Evolutionary conservation across 2,113 vertebrate species (phyloP), one percentile per base, ranked within the genome.

Genomic region (Cheirogaleus medius): DNA sequence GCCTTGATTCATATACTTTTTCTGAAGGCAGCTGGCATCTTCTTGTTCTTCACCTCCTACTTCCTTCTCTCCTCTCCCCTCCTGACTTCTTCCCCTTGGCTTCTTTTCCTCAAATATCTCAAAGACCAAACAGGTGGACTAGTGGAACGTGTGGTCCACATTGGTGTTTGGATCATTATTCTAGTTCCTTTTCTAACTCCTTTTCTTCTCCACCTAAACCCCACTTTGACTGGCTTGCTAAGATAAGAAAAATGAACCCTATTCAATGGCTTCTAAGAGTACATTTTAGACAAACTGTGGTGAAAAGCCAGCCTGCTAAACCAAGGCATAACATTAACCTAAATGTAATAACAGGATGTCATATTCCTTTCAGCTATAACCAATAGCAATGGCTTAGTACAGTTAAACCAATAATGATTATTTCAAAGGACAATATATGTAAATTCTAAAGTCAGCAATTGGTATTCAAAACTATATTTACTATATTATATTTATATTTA

Each of bases 71-170:
- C 18, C 2, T 54, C 9, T 54, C 10, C 0, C 4, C 23, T 76
- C 2, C 54, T 49, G 71, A 5, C 7, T 60, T 44, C 18, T 89
- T 86, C 37, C 63, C 37, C 37, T 80, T 94, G 66, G 13, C 37
- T 86, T 92, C 42, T 64, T 69, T 87, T 60, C 81, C 86, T 95
- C 66, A 92, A 93, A 94, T 37, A n/a, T 56, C 68, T 93, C 90
- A 77, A 74, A 78, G 29, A 73, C 27, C 42, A 84, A 52, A 86
- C 52, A 85, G 14, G 54, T 11, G 73, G 76, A 90, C 32, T 56
- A 39, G 17, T 44, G 39, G 52, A 66, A 8, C 0, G 1, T 47
- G 49, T 58, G 74, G 49, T 87, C 32, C 2, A 18, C 11, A 2
- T 4, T 58, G 60, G 14, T 52, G 20, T 8, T 5, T 82, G 60